Evolutionary conservation across 2,888 invertebrate genomes (phyloP).

Genomic region (Thelaira solivaga): DNA sequence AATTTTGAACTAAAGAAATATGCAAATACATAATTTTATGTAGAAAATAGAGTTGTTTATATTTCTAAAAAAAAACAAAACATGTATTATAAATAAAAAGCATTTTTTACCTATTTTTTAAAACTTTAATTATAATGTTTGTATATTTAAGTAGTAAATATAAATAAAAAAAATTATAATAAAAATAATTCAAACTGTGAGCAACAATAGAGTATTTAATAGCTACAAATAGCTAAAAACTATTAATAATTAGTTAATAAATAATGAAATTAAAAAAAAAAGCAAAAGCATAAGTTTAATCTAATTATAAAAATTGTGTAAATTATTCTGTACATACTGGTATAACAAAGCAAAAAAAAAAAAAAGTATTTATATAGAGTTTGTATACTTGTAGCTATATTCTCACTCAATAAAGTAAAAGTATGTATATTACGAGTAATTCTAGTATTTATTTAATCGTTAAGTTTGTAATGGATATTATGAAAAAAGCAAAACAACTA

Average conservation of each 20-base stretch:
- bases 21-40: no score
- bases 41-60: no score
- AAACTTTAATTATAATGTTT: no score
- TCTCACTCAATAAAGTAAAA: not conserved
- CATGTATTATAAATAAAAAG: no score
- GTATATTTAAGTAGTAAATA: constrained; percentile 3
- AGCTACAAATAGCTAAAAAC: constrained; percentile 48
- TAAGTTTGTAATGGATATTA: constrained; percentile 49
- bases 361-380: constrained; percentile 9
- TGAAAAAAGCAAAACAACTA: constrained; percentile 6
- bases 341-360: constrained; percentile 8
- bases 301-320: not conserved
- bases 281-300: not conserved
- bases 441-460: constrained; percentile 30
- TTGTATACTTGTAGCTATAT: constrained; percentile 45
- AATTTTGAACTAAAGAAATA: no score
- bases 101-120: no score
- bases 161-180: constrained; percentile 15
- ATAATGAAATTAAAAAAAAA: constrained; percentile 3
- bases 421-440: not conserved
- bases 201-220: constrained; percentile 57
- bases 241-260: constrained; percentile 33
- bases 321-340: constrained; percentile 11
- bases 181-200: constrained; percentile 55
- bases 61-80: no score